Evolutionary conservation across 2,888 invertebrate species (phyloP).

Genomic region (Busseola fusca): DNA sequence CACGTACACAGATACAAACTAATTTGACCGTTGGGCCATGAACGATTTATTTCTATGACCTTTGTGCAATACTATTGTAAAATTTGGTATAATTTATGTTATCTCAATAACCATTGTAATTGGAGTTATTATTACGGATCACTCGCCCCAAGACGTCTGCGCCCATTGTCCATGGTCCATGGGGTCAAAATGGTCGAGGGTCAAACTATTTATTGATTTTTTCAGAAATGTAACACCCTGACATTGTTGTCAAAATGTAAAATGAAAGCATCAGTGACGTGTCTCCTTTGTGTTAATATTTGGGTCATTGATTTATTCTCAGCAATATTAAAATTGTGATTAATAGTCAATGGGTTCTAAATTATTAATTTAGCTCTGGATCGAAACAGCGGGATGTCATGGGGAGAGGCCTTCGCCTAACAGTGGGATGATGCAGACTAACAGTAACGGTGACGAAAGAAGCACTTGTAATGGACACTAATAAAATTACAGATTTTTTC

Average conservation of each 20-base stretch:
- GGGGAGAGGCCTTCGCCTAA: no score
- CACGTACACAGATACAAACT: slow-evolving; percentile 29
- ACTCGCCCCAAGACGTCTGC: slow-evolving; percentile 81
- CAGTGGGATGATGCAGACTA: no score
- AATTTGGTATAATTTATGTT: slow-evolving; percentile 79
- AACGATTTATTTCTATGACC: slow-evolving; percentile 60
- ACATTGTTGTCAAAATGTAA: slow-evolving; percentile 74
- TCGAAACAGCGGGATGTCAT: no score
- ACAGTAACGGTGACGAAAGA: no score
- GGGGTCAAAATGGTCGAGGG: slow-evolving; percentile 87
- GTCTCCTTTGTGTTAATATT: slow-evolving; percentile 50
- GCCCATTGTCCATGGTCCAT: slow-evolving; percentile 72
- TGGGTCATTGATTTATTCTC: slow-evolving; percentile 38
- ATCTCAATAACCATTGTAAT: slow-evolving; percentile 85
- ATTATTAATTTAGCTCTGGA: slow-evolving; percentile 5
- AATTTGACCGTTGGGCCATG: slow-evolving; percentile 59
- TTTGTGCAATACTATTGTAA: slow-evolving; percentile 59
- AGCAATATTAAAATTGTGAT: slow-evolving; percentile 7
- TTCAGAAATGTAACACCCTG: slow-evolving; percentile 77
- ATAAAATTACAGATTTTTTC: background rate
- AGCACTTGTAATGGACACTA: background rate
- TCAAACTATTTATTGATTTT: slow-evolving; percentile 82
- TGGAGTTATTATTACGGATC: slow-evolving; percentile 85
- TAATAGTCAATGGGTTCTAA: slow-evolving; percentile 10
- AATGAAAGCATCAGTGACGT: slow-evolving; percentile 54